Conservation (phyloP, 1,140 invertebrate species). For the Pseudomyrmex pallidus region DNA sequence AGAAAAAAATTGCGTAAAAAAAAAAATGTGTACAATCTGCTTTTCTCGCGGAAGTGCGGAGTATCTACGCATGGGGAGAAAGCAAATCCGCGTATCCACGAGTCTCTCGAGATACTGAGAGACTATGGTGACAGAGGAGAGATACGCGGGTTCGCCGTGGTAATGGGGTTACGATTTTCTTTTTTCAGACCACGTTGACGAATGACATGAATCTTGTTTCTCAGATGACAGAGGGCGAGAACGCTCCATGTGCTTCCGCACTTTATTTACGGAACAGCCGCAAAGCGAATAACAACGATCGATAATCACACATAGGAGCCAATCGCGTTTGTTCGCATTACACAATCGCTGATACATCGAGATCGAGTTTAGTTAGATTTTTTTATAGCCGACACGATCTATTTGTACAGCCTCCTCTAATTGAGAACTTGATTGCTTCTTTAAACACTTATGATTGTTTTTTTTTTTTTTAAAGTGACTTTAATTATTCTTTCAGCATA, state of each 20-base stretch:
- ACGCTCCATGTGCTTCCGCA: conserved; percentile 44
- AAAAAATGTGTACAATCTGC: no score
- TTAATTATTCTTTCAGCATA: no score
- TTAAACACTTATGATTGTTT: no score
- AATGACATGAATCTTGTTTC: conserved; percentile 34
- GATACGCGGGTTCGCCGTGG: conserved; percentile 14
- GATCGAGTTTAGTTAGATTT: conserved; percentile 40
- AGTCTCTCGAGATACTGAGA: conserved; percentile 39
- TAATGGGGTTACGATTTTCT: conserved; percentile 49
- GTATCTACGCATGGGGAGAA: not conserved
- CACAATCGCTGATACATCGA: conserved; percentile 29
- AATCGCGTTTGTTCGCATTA: conserved; percentile 16
- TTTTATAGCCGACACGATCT: conserved; percentile 2
- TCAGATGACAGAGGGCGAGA: conserved; percentile 53
- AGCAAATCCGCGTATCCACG: conserved; percentile 28
- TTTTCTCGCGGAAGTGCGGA: not conserved
- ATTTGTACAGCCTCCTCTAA: not conserved
- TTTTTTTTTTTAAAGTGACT: no score
- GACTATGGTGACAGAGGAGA: conserved; percentile 15
- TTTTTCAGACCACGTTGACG: conserved; percentile 1
- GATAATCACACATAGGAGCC: not conserved
- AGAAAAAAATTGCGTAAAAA: no score
- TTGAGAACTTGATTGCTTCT: no score
- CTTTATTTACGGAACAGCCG: conserved; percentile 20
- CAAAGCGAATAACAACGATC: not conserved